Evolutionary conservation across 2,888 invertebrate species (phyloP).

Genomic region (Homarus gammarus): DNA sequence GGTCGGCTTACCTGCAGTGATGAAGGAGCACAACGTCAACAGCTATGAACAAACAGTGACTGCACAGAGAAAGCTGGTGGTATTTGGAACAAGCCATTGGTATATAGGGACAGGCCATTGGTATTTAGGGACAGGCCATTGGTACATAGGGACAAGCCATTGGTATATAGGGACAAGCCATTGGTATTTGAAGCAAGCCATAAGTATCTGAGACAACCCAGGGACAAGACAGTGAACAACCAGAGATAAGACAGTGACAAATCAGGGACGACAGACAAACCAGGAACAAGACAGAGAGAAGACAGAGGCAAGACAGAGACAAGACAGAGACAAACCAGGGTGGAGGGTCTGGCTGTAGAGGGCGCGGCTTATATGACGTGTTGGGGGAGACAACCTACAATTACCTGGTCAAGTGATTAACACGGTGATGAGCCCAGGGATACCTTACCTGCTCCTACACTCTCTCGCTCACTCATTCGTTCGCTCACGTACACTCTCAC

Average conservation of each 20-base stretch:
- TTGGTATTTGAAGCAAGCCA: no score
- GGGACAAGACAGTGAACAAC: no score
- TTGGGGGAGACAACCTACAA: constrained; percentile 5
- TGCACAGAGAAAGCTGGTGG: no score
- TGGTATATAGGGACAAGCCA: no score
- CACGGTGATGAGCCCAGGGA: not conserved
- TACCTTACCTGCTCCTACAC: not conserved
- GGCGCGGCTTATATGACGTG: not conserved
- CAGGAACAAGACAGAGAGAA: not conserved
- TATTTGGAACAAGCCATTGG: no score
- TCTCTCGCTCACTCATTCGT: not conserved
- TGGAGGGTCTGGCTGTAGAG: not conserved
- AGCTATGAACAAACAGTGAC: no score
- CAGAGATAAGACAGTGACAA: not conserved
- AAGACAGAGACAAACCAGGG: not conserved
- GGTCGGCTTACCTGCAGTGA: no score
- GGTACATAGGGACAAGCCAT: no score
- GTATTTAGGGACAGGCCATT: no score
- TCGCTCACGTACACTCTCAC: not conserved
- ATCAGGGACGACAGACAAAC: not conserved
- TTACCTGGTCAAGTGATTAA: constrained; percentile 31
- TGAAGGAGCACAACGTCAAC: no score
- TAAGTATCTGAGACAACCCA: no score
- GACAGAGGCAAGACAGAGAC: not conserved
- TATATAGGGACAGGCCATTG: no score